A percentile compares a stretch with the other conserved stretches of the same genome.
Conservation (phyloP, 2,113 vertebrate species). For the Malurus elegans region DNA sequence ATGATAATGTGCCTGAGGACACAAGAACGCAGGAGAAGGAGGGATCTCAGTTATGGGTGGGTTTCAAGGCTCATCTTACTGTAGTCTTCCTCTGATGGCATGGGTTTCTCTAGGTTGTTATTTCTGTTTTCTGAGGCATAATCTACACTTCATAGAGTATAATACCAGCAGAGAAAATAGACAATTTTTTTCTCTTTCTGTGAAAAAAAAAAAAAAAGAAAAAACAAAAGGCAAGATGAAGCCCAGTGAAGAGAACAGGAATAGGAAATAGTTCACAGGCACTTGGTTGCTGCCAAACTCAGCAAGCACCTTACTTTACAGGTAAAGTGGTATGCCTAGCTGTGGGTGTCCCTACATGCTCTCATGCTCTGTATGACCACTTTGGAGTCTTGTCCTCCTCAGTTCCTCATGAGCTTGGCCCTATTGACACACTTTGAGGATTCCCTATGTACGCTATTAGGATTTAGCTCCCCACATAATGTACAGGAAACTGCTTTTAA, state of each 20-base stretch:
- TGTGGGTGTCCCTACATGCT: not conserved
- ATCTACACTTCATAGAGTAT: not conserved
- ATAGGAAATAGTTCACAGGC: not conserved
- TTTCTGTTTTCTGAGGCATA: not conserved
- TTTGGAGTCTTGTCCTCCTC: not conserved
- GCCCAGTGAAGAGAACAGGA: not conserved
- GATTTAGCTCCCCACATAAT: not conserved
- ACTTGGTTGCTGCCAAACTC: not conserved
- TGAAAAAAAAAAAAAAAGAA: not conserved
- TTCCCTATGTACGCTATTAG: not conserved
- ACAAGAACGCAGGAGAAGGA: not conserved
- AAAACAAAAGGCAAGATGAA: not conserved
- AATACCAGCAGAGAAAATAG: not conserved
- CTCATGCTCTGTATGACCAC: not conserved
- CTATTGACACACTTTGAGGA: not conserved
- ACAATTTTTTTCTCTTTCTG: not conserved
- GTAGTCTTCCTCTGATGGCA: not conserved
- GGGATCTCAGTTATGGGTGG: not conserved
- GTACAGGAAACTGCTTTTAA: not conserved
- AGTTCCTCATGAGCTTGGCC: not conserved
- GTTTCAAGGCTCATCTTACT: not conserved
- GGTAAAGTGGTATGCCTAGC: no score
- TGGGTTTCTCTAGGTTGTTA: not conserved
- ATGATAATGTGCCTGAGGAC: not conserved
- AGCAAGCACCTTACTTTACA: not conserved